These are phyloP conservation scores for Numenius phaeopus DNA, from an alignment of 2,797 vertebrate species.

Conservation along the genomic window DNA sequence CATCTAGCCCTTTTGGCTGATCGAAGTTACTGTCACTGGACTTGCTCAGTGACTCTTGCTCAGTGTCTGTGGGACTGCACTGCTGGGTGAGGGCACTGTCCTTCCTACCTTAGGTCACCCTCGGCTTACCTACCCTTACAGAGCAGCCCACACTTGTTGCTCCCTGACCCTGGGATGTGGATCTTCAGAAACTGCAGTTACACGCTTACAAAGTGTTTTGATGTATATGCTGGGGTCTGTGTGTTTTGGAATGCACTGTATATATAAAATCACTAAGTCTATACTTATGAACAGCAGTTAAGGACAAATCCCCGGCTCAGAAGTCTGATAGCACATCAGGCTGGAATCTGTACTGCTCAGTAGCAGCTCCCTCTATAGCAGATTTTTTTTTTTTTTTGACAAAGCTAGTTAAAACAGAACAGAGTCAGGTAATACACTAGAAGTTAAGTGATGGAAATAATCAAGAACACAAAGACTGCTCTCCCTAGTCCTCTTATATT, in stretches of 20 bases:
- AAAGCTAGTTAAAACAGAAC: background rate
- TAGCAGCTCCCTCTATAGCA: background rate
- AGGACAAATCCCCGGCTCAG: background rate
- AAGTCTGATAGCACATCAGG: background rate
- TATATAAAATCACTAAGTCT: background rate
- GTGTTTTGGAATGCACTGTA: background rate
- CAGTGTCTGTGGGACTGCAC: background rate
- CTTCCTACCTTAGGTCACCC: background rate
- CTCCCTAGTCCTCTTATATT: background rate
- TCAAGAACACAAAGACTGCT: background rate
- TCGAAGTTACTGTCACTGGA: background rate
- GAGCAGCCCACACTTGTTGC: background rate
- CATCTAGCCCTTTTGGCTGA: background rate
- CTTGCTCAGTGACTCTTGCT: background rate
- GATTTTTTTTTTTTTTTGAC: background rate
- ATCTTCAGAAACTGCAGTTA: background rate
- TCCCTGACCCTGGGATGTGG: background rate
- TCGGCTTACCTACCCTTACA: background rate
- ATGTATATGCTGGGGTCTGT: background rate
- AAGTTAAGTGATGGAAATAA: background rate
- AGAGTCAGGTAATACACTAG: background rate
- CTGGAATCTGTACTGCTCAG: background rate
- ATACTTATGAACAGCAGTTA: background rate
- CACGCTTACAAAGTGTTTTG: background rate
- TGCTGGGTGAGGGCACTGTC: background rate